Conservation (phyloP, 2,113 vertebrate species). For the Pavo muticus region DNA sequence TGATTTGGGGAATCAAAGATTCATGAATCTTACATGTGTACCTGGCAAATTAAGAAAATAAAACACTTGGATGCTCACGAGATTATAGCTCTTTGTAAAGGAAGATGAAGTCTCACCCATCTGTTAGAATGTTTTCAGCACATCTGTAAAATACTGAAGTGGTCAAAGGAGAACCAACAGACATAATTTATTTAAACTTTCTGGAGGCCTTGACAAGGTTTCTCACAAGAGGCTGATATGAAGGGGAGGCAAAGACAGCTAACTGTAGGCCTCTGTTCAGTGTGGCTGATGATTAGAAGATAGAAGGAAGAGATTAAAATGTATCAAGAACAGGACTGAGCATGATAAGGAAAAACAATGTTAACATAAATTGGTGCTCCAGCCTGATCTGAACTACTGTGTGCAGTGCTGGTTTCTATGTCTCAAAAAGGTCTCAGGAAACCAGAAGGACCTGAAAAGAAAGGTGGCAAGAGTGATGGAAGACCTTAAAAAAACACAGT, state of each 20-base stretch:
- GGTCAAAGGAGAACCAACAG: neutral
- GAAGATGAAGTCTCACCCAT: neutral
- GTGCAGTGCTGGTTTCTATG: neutral
- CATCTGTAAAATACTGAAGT: neutral
- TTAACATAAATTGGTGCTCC: neutral
- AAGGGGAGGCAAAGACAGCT: neutral
- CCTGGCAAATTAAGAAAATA: constrained; percentile 30
- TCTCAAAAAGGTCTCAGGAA: neutral
- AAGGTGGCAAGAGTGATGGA: neutral
- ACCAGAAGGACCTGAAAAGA: neutral
- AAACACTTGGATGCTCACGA: neutral
- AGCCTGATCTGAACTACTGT: neutral
- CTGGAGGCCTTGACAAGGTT: neutral
- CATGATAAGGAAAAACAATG: neutral
- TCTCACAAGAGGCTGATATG: neutral
- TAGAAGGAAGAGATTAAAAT: neutral
- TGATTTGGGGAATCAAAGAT: neutral
- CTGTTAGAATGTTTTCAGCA: neutral
- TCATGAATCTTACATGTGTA: constrained; percentile 3
- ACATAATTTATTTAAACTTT: neutral
- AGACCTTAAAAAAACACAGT: neutral
- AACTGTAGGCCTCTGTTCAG: neutral
- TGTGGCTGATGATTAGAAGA: neutral
- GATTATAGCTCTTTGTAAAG: neutral
- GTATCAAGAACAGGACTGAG: neutral